Evolutionary conservation across 2,797 vertebrate species (phyloP).

Genomic region (Moxostoma hubbsi): DNA sequence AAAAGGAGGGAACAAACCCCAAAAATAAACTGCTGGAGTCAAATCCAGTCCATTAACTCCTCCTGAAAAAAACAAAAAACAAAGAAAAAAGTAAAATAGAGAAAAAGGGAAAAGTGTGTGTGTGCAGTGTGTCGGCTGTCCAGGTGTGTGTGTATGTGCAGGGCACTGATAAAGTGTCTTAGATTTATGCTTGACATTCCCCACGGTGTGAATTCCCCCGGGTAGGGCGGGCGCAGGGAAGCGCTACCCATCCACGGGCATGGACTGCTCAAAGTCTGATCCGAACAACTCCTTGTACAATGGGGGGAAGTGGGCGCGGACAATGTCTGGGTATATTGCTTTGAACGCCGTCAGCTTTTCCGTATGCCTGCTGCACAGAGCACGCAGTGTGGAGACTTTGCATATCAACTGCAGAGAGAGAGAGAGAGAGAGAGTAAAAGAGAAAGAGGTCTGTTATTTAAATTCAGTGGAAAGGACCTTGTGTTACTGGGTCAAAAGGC

Average conservation of each 20-base stretch:
- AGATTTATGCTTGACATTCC: slow-evolving; percentile 89
- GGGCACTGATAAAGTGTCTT: slow-evolving; percentile 97
- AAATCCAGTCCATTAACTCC: slow-evolving; percentile 60
- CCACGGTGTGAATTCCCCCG: slow-evolving; percentile 79
- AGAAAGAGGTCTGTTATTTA: slow-evolving; percentile 68
- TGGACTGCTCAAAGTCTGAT: slow-evolving; percentile 99
- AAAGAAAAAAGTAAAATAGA: no score
- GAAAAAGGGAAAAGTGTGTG: slow-evolving; percentile 58
- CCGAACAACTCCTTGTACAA: slow-evolving; percentile 99
- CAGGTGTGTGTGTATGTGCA: slow-evolving; percentile 79
- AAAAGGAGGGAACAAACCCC: slow-evolving; percentile 68
- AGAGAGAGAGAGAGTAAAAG: background rate
- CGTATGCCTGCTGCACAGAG: slow-evolving; percentile 99
- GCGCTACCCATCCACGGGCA: slow-evolving; percentile 98
- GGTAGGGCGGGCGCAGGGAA: slow-evolving; percentile 63
- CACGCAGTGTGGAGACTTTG: slow-evolving; percentile 99
- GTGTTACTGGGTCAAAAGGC: slow-evolving; percentile 21
- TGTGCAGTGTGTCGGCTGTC: slow-evolving; percentile 91
- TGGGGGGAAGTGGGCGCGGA: slow-evolving; percentile 98
- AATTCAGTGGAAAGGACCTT: slow-evolving; percentile 63
- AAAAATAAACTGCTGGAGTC: slow-evolving; percentile 75
- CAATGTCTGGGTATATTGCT: slow-evolving; percentile 99
- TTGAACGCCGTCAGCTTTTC: slow-evolving; percentile 99
- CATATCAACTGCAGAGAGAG: slow-evolving; percentile 94
- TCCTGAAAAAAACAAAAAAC: slow-evolving; percentile 49